These are phyloP conservation scores for Spatula versicolor DNA, from an alignment of 2,797 vertebrate genomes.

Conservation along the genomic window DNA sequence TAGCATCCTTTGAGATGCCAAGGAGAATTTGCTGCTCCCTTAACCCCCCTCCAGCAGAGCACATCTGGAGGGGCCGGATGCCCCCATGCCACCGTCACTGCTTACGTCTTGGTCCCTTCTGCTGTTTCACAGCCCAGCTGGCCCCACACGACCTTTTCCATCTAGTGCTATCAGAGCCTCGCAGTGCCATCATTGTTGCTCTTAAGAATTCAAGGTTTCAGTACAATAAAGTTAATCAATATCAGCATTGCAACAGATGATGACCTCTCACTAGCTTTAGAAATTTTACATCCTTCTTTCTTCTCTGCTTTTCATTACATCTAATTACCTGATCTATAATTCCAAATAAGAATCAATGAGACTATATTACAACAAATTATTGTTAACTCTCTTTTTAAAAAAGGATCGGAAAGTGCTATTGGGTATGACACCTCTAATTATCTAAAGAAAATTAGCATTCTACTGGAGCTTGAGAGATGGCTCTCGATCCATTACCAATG, in stretches of 20 bases:
- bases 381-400: background rate
- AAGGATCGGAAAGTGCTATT: slow-evolving; percentile 23
- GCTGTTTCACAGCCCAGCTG: accelerated
- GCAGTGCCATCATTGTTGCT: background rate
- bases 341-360: slow-evolving; percentile 56
- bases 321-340: slow-evolving; percentile 46
- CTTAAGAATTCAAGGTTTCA: background rate
- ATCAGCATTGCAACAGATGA: background rate
- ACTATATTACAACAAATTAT: slow-evolving; percentile 44
- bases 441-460: slow-evolving; percentile 7
- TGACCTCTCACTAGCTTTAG: background rate
- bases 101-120: background rate
- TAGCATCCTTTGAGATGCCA: background rate
- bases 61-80: background rate
- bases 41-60: background rate
- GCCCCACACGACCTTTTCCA: background rate
- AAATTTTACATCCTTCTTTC: background rate
- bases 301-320: slow-evolving; percentile 10
- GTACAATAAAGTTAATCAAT: background rate
- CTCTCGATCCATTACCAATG: accelerated
- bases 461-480: background rate
- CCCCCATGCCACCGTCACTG: accelerated
- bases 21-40: background rate
- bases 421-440: slow-evolving; percentile 63
- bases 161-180: background rate